Conservation (phyloP, 1,140 invertebrate genomes). For the Ips typographus region DNA sequence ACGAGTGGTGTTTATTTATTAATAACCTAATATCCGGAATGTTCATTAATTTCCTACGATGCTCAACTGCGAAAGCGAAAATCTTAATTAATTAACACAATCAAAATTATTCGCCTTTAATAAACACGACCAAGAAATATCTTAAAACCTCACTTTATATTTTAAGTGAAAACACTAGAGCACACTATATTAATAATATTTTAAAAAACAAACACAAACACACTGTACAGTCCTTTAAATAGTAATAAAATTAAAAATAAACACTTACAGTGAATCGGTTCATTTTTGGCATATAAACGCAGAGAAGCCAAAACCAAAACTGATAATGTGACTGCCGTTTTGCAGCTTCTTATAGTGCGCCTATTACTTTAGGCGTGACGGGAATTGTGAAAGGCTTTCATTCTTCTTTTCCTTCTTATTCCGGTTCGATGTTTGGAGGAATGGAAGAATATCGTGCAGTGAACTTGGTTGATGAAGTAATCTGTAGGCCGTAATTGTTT, state of each 20-base stretch:
- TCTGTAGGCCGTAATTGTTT: background rate
- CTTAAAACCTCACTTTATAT: no score
- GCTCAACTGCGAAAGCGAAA: no score
- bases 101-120: no score
- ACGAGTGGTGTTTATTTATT: no score
- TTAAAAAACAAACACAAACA: no score
- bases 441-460: slow-evolving; percentile 19
- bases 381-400: slow-evolving; percentile 38
- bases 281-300: slow-evolving; percentile 8
- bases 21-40: no score
- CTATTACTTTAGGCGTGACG: slow-evolving; percentile 33
- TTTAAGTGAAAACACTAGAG: no score
- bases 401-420: slow-evolving; percentile 28
- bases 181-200: no score
- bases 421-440: slow-evolving; percentile 18
- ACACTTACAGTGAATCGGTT: slow-evolving; percentile 29
- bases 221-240: background rate
- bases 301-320: slow-evolving; percentile 31
- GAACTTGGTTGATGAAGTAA: slow-evolving; percentile 13
- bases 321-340: slow-evolving; percentile 27
- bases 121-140: no score
- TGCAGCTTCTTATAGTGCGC: slow-evolving; percentile 31
- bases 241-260: slow-evolving; percentile 9
- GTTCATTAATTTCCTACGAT: no score
- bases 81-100: no score